Conservation (phyloP, 1,140 invertebrate species). For the Elymnias hypermnestra region DNA sequence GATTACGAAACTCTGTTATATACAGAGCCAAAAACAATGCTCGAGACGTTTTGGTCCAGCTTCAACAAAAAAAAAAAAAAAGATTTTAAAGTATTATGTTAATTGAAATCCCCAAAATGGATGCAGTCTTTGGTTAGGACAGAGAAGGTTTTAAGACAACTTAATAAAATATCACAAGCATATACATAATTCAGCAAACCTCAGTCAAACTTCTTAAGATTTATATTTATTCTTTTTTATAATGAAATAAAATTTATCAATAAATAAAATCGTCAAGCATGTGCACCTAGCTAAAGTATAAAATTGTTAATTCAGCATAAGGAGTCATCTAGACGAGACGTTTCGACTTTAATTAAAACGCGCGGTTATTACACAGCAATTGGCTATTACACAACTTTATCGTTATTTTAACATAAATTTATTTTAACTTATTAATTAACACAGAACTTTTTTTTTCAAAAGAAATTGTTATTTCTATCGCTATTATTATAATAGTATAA, state of each 20-base stretch:
- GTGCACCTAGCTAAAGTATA: slow-evolving; percentile 15
- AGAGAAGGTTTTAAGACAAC: slow-evolving; percentile 55
- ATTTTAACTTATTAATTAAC: too few relatives aligned
- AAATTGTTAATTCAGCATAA: slow-evolving; percentile 5
- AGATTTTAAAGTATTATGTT: too few relatives aligned
- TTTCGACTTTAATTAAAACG: too few relatives aligned
- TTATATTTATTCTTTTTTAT: slow-evolving; percentile 3
- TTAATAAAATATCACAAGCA: slow-evolving; percentile 69
- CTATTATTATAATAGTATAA: too few relatives aligned
- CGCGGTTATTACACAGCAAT: too few relatives aligned
- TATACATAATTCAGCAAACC: slow-evolving; percentile 37
- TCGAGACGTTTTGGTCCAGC: slow-evolving; percentile 64
- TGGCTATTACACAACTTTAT: too few relatives aligned
- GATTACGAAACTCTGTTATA: background rate
- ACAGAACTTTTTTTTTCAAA: too few relatives aligned
- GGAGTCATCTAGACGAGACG: background rate
- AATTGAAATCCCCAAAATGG: slow-evolving; percentile 44
- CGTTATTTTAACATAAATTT: too few relatives aligned
- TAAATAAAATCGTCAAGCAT: slow-evolving; percentile 19
- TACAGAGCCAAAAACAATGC: slow-evolving; percentile 5
- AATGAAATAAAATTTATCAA: slow-evolving; percentile 1
- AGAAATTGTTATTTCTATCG: too few relatives aligned
- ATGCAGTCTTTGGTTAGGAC: slow-evolving; percentile 73
- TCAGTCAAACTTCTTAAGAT: slow-evolving; percentile 47
- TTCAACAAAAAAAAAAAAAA: slow-evolving; percentile 56